phyloP scores from a whole-genome alignment of 2,113 vertebrate genomes.

The Rhegmatorhina hoffmannsi region DNA sequence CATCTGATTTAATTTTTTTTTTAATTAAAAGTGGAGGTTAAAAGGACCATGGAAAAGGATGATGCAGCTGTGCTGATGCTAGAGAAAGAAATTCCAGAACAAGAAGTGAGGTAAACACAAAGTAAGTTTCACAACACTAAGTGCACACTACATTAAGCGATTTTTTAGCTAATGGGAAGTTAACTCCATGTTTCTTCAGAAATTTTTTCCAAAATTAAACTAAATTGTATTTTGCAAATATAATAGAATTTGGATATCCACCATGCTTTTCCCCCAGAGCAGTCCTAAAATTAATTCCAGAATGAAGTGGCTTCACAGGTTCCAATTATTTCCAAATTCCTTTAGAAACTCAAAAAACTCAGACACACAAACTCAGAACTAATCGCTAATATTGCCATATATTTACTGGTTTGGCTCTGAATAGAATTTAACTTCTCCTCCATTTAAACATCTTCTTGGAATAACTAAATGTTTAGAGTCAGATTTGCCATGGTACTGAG shows the following conservation, averaged over 20 bases:
- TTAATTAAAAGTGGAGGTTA: slow-evolving; percentile 67
- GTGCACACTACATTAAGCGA: background rate
- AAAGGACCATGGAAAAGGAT: slow-evolving; percentile 45
- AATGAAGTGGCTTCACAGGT: background rate
- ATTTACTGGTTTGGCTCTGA: background rate
- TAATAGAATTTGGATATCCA: background rate
- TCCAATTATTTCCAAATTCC: background rate
- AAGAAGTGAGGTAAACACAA: slow-evolving; percentile 63
- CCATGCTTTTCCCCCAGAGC: background rate
- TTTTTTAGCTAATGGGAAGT: slow-evolving; percentile 29
- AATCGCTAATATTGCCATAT: background rate
- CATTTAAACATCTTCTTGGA: background rate
- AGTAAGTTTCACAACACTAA: slow-evolving; percentile 32
- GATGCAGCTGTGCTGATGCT: slow-evolving; percentile 64
- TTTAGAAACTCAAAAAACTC: background rate
- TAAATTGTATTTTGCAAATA: background rate
- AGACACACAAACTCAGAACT: background rate
- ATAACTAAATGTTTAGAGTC: background rate
- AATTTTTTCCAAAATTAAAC: background rate
- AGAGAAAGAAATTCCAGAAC: slow-evolving; percentile 48
- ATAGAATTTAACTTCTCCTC: background rate
- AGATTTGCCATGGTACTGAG: background rate
- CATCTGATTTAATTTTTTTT: slow-evolving; percentile 68
- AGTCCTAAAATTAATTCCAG: background rate
- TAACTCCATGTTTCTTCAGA: slow-evolving; percentile 25